These are phyloP conservation scores for Cantharis lateralis DNA, from an alignment of 2,888 invertebrate genomes.

Conservation along the genomic window DNA sequence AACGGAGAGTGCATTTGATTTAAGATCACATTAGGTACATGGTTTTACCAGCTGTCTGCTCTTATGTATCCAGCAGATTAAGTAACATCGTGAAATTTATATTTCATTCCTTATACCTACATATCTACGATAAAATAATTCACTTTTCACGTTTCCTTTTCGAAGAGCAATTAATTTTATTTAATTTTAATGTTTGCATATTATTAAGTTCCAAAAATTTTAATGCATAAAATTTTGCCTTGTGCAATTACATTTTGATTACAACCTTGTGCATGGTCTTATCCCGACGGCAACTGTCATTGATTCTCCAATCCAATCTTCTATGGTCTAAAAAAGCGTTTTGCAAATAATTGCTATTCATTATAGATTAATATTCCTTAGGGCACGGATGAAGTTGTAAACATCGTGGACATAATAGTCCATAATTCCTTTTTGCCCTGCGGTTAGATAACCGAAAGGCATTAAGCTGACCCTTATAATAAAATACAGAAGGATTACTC, in stretches of 20 bases:
- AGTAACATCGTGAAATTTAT: neutral
- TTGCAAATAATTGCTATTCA: neutral
- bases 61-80: constrained; percentile 2
- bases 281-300: neutral
- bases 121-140: neutral
- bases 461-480: neutral
- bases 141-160: neutral
- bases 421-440: neutral
- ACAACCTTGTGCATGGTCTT: neutral
- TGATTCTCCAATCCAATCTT: neutral
- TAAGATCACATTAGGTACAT: constrained; percentile 25
- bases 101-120: neutral
- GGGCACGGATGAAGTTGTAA: neutral
- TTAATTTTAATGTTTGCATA: neutral
- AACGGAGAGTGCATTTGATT: constrained; percentile 21
- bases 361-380: neutral
- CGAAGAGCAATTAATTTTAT: too few relatives aligned
- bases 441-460: neutral
- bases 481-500: neutral
- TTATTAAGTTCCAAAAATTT: neutral
- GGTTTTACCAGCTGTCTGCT: constrained; percentile 27
- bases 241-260: neutral
- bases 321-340: neutral
- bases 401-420: neutral
- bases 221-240: neutral